Evolutionary conservation across 30 jellyfish, hydroid and myxozoan genomes (phyloP), one percentile per base, ranked within the genome.

Genomic region (Clytia hemisphaerica): DNA sequence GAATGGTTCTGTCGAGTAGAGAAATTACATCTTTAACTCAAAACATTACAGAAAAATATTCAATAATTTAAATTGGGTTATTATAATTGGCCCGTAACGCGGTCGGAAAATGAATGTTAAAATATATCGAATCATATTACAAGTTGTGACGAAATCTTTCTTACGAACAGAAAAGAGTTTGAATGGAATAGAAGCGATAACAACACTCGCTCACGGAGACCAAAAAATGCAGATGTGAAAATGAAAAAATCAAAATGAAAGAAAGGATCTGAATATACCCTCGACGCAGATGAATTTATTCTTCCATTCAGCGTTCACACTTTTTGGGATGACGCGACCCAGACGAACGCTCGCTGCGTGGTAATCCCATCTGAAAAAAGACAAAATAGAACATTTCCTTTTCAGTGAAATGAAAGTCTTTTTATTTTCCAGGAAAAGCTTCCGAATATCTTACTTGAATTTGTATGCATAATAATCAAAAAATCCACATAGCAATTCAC

Each of bases 1-100:
- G 51, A 89, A 89, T 5, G 98, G 98, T 40, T 89, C 98, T 89
- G n/a, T n/a, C n/a, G n/a, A n/a, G n/a, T n/a, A 36, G 10, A 61
- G 37, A 21, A 62, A 19, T 0, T 26, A 45, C 16, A 6, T 14
- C 28, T 12, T 22, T 60, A 19, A 53, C 35, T 16, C 67, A 14
- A 53, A n/a, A 53, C 12, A 24, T 42, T 12, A 42, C 54, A 42
- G 18, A 42, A 0, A 16, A 19, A 16, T n/a, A n/a, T n/a, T 55
- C 15, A 0, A 3, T 0, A 61, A 29, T 16, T 6, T n/a, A 24
- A 61, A 29, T 19, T 14, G 18, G 24, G 0, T 15, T 21, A 29
- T 28, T n/a, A 26, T 6, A 61, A 26, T 2, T 27, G 4, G 7
- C 64, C 75, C 32, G 16, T n/a, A 25, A 4, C 57, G n/a, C 0